phyloP scores from a whole-genome alignment of 2,888 invertebrate genomes.

The Drosophila leonis region DNA sequence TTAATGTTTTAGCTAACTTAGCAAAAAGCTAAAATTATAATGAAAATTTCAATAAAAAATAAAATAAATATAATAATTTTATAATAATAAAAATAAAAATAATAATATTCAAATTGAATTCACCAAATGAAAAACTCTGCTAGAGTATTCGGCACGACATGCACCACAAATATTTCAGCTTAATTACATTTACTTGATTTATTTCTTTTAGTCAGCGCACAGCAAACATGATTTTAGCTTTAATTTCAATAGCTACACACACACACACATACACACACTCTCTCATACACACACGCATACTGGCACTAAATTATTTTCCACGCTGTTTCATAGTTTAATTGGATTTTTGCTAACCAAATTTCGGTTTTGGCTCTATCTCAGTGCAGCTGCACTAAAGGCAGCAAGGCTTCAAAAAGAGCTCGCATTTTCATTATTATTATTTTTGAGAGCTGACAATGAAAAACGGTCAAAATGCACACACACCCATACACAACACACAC shows the following conservation, averaged over 20 bases:
- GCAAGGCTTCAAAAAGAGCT: constrained; percentile 24
- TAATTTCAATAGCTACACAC: constrained; percentile 2
- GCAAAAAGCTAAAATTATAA: too few relatives aligned
- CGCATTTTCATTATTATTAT: constrained; percentile 57
- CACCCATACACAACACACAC: constrained; percentile 21
- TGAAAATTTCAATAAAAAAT: not conserved
- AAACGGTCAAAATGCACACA: constrained; percentile 18
- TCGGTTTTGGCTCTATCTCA: constrained; percentile 34
- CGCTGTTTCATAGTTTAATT: constrained; percentile 51
- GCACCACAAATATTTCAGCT: not conserved
- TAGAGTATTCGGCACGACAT: not conserved
- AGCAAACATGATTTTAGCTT: not conserved
- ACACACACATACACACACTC: not conserved
- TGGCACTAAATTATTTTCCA: constrained; percentile 41
- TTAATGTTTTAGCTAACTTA: too few relatives aligned
- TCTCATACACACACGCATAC: not conserved
- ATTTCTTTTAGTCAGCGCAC: not conserved
- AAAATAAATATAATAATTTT: too few relatives aligned
- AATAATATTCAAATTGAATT: too few relatives aligned
- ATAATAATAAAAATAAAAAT: too few relatives aligned
- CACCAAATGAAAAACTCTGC: not conserved
- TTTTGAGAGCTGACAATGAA: constrained; percentile 48
- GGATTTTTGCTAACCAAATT: constrained; percentile 54
- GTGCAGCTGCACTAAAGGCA: constrained; percentile 14
- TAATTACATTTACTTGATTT: not conserved